Evolutionary conservation across 2,113 vertebrate genomes (phyloP), one percentile per base, ranked within the genome.

Genomic region (Planiliza haematocheilus): DNA sequence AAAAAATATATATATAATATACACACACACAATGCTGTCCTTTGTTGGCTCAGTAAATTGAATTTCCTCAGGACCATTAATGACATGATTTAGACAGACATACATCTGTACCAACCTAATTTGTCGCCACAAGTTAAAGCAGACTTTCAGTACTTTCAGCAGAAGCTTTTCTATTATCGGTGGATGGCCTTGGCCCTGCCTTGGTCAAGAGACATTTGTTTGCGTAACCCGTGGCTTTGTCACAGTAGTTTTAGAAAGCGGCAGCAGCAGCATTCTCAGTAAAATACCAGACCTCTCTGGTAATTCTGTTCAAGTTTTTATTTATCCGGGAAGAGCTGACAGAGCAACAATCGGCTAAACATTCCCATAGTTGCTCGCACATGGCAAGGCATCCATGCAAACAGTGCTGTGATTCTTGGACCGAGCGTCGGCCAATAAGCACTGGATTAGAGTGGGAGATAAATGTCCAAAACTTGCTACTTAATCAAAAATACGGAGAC

Each of bases 11-110:
- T 30, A 34, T n/a, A 76, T 71, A 77, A n/a, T n/a, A n/a, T n/a
- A n/a, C n/a, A n/a, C n/a, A n/a, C n/a, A n/a, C n/a, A n/a, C n/a
- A n/a, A 85, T 41, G 14, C 20, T 20, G 30, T 57, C 24, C 41
- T 43, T 79, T 82, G 80, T 85, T 20, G 36, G 3, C 46, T 78
- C 64, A 36, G 38, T 61, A 61, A 83, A 84, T 81, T 56, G 16
- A 86, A 77, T 87, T 82, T 43, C 36, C 56, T 61, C 42, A 7
- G 51, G 42, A 65, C 48, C 53, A 49, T 68, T 50, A 58, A 70
- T 66, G 38, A 61, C 62, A 65, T 45, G 45, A 45, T 65, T 68
- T 76, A 72, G 71, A 74, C 45, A 50, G 56, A n/a, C 48, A 18
- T 17, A 7, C 24, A 46, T 73, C 36, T 61, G 36, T 17, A 50